These are phyloP conservation scores for Taphrorychus bicolor DNA, from an alignment of 2,888 invertebrate species.

Conservation along the genomic window DNA sequence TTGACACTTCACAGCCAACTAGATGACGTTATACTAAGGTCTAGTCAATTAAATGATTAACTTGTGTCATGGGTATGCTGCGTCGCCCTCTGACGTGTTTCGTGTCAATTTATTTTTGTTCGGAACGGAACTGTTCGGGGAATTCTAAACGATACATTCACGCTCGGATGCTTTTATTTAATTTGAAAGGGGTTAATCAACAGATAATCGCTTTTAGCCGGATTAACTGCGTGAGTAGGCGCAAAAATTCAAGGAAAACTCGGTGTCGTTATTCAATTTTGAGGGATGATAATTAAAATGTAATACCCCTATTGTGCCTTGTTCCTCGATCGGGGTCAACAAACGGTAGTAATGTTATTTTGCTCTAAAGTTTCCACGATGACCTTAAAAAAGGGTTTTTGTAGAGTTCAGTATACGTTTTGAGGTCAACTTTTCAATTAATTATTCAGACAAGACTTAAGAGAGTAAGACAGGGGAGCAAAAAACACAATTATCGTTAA, in stretches of 20 bases:
- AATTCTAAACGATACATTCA: constrained; percentile 18
- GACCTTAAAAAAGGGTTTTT: no score
- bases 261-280: constrained; percentile 1
- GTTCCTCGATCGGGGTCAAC: no score
- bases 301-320: neutral
- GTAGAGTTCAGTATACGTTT: no score
- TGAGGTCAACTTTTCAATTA: no score
- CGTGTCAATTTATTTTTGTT: constrained; percentile 19
- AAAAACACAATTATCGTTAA: no score
- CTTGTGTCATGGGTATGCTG: neutral
- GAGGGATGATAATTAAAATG: neutral
- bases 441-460: no score
- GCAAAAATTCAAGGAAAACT: neutral
- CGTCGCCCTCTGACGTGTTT: constrained; percentile 7
- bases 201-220: constrained; percentile 26
- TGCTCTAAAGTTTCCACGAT: no score
- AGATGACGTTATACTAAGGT: no score
- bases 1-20: no score
- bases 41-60: neutral
- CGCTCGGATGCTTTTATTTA: constrained; percentile 24
- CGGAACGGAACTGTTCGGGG: constrained; percentile 10
- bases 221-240: constrained; percentile 10
- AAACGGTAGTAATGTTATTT: no score
- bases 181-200: constrained; percentile 26
- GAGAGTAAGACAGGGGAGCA: no score